Conservation (phyloP, 2,888 invertebrate species). For the Cynaeus angustus region DNA sequence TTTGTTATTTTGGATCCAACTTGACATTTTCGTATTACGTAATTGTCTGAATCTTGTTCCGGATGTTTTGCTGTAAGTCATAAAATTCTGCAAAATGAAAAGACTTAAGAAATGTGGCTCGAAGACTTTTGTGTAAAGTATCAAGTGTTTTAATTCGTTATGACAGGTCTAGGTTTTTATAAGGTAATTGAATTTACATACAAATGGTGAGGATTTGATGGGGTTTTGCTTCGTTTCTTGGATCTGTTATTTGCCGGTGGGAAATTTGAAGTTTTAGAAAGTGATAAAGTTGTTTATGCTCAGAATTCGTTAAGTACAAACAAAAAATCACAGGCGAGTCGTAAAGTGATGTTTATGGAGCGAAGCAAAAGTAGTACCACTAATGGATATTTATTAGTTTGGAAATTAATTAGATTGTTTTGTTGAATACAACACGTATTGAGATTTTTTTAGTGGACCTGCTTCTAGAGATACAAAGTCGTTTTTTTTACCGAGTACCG, state of each 20-base stretch:
- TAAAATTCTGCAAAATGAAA: too few species aligned
- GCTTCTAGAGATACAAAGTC: too few species aligned
- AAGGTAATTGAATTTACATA: slow-evolving; percentile 16
- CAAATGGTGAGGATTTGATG: slow-evolving; percentile 12
- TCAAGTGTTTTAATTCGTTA: slow-evolving; percentile 4
- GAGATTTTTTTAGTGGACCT: too few species aligned
- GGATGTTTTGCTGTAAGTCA: neutral
- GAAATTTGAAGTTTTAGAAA: neutral
- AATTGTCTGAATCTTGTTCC: slow-evolving; percentile 5
- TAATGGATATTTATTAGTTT: too few species aligned
- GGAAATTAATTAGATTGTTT: too few species aligned
- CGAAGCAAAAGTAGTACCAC: neutral
- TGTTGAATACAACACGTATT: too few species aligned
- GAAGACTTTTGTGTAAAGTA: slow-evolving; percentile 1
- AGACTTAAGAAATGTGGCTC: too few species aligned
- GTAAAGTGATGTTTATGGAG: neutral
- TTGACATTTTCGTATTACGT: slow-evolving; percentile 8
- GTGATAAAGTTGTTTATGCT: neutral
- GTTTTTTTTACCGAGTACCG: too few species aligned
- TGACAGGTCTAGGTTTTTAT: slow-evolving; percentile 5
- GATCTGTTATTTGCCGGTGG: neutral
- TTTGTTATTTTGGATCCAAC: neutral
- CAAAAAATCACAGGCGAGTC: neutral
- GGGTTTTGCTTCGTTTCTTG: neutral
- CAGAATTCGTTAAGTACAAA: neutral